Conservation (phyloP, 2,888 invertebrate genomes). For the Nezara viridula region DNA sequence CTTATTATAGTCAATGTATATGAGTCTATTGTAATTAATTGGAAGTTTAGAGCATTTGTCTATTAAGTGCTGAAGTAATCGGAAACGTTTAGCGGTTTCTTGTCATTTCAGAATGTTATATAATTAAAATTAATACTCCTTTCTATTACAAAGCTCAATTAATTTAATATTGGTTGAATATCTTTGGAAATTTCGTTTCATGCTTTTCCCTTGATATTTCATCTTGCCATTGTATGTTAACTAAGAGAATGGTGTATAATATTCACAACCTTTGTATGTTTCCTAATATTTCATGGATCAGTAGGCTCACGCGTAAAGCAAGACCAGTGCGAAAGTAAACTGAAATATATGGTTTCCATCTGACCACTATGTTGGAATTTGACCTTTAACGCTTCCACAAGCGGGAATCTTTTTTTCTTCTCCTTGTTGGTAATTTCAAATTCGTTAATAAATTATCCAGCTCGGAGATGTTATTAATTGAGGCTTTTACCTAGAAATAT, state of each 20-base stretch:
- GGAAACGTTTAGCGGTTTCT: no score
- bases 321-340: neutral
- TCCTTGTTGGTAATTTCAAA: neutral
- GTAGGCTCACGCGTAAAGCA: conserved; percentile 1
- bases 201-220: neutral
- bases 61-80: no score
- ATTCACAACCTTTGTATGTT: conserved; percentile 14
- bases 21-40: no score
- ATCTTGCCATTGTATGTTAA: neutral
- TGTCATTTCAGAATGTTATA: no score
- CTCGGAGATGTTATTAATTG: neutral
- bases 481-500: no score
- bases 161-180: no score
- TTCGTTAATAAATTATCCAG: neutral
- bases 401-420: neutral
- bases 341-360: conserved; percentile 19
- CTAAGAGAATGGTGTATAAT: neutral
- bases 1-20: no score
- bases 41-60: no score
- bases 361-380: neutral
- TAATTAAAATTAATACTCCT: no score
- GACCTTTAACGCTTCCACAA: conserved; percentile 18
- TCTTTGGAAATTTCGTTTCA: no score
- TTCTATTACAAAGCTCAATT: no score
- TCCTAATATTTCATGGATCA: conserved; percentile 21